These are phyloP conservation scores for Vanacampus margaritifer DNA, from an alignment of 2,113 vertebrate genomes.

Conservation along the genomic window DNA sequence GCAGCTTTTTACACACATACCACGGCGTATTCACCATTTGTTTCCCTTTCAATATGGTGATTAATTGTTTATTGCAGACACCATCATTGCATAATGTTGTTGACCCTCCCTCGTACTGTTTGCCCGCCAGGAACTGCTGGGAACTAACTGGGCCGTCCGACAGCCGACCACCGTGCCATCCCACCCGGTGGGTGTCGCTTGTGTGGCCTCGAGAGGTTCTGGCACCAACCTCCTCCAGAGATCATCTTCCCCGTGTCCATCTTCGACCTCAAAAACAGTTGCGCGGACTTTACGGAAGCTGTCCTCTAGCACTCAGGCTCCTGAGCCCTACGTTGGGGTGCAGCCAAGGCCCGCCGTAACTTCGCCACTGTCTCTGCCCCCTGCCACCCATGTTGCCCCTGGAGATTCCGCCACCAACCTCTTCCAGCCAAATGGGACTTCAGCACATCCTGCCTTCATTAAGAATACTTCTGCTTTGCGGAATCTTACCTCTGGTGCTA, in stretches of 20 bases:
- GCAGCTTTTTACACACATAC: too few species aligned
- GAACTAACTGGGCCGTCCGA: conserved; percentile 62
- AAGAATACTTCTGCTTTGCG: conserved; percentile 32
- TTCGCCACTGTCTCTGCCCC: neutral
- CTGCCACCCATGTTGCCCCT: conserved; percentile 21
- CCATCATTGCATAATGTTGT: neutral
- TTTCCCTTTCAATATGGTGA: too few species aligned
- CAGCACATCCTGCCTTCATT: neutral
- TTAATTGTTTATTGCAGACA: neutral
- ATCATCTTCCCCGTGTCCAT: neutral
- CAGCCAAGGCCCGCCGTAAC: neutral
- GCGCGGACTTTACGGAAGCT: neutral
- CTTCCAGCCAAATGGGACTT: conserved; percentile 17
- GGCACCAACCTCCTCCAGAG: conserved; percentile 21
- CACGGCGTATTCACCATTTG: too few species aligned
- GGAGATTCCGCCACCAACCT: conserved; percentile 22
- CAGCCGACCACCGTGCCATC: conserved; percentile 46
- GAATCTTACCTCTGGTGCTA: conserved; percentile 16
- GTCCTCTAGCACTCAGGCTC: neutral
- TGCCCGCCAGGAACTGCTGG: conserved; percentile 67
- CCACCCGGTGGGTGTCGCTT: conserved; percentile 11
- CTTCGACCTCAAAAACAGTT: neutral
- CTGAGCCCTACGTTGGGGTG: neutral
- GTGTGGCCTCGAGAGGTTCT: conserved; percentile 17
- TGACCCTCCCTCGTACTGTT: neutral